phyloP scores from a whole-genome alignment of 2,797 vertebrate genomes.

The Hyperoplus immaculatus region DNA sequence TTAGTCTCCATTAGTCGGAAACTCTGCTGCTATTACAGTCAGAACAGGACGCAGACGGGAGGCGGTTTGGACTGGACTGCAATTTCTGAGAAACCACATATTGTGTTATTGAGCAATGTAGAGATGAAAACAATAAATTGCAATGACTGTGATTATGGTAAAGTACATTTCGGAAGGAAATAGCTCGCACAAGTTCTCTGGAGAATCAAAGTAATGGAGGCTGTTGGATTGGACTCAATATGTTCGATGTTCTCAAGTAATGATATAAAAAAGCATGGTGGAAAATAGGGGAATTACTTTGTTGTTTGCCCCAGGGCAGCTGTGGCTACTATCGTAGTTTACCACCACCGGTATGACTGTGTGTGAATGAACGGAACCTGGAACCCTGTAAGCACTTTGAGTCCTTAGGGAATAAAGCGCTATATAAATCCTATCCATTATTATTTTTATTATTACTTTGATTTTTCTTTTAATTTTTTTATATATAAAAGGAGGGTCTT shows the following conservation, averaged over 20 bases:
- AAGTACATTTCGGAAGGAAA: conserved; percentile 15
- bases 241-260: neutral
- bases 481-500: no score
- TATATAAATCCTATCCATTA: no score
- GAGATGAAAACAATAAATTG: conserved; percentile 21
- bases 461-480: no score
- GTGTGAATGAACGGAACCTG: no score
- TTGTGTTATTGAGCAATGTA: conserved; percentile 20
- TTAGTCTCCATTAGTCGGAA: conserved; percentile 36
- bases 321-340: no score
- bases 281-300: neutral
- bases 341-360: no score
- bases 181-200: neutral
- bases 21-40: neutral
- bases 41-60: conserved; percentile 7
- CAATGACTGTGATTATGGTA: neutral
- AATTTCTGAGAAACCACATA: conserved; percentile 34
- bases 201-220: conserved; percentile 2
- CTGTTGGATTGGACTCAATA: neutral
- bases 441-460: neutral
- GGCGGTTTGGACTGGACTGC: conserved; percentile 16
- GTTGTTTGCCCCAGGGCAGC: no score
- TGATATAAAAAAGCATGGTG: neutral
- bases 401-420: no score
- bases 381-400: no score